These are phyloP conservation scores for Calliphora vomitoria DNA, from an alignment of 2,888 invertebrate genomes.

Conservation along the genomic window DNA sequence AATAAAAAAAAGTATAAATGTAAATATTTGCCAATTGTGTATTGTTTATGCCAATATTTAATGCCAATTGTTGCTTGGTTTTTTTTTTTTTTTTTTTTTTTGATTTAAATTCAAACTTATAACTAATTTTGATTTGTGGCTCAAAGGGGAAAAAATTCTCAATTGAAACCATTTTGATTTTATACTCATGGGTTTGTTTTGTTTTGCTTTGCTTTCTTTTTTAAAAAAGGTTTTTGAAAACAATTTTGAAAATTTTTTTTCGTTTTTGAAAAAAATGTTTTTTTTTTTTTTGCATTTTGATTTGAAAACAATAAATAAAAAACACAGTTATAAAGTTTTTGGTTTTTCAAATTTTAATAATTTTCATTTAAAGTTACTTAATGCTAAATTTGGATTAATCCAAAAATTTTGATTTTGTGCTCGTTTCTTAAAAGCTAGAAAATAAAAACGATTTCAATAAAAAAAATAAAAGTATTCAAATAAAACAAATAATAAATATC, in stretches of 20 bases:
- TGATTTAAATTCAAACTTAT: conserved; percentile 61
- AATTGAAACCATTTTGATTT: conserved; percentile 82
- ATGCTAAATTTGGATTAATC: conserved; percentile 71
- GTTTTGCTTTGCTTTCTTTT: conserved; percentile 12
- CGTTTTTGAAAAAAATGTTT: conserved; percentile 16
- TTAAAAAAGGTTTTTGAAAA: conserved; percentile 53
- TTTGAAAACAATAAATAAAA: conserved; percentile 12
- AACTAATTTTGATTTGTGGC: conserved; percentile 80
- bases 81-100: conserved; percentile 29
- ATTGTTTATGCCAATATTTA: conserved; percentile 13
- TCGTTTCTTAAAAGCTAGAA: conserved; percentile 70
- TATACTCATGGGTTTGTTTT: conserved; percentile 80
- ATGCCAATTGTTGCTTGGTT: conserved; percentile 49
- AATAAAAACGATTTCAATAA: conserved; percentile 12
- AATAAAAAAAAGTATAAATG: conserved; percentile 48
- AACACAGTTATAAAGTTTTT: conserved; percentile 79
- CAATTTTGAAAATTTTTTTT: conserved; percentile 64
- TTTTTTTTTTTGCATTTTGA: not conserved
- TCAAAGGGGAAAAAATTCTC: conserved; percentile 76
- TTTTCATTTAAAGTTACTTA: conserved; percentile 73
- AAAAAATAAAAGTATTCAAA: conserved; percentile 11
- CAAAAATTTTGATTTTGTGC: conserved; percentile 73
- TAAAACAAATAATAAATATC: conserved; percentile 22
- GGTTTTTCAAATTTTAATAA: conserved; percentile 58
- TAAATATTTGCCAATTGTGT: conserved; percentile 38